Evolutionary conservation across 2,113 vertebrate genomes (phyloP), one percentile per base, ranked within the genome.

Genomic region (Polypterus senegalus): DNA sequence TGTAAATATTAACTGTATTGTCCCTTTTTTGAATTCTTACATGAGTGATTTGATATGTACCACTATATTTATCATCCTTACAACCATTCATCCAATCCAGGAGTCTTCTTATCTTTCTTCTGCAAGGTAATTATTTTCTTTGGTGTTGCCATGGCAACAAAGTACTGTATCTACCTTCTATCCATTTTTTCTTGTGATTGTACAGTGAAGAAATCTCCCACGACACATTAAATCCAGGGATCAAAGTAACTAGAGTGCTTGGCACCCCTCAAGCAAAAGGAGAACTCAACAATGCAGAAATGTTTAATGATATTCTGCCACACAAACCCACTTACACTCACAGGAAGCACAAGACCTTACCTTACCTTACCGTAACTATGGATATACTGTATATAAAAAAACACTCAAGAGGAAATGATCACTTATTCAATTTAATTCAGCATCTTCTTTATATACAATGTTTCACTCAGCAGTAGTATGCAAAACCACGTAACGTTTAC

Each of bases 61-160:
- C 53, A 60, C 65, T 60, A 61, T 69, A 71, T 72, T 76, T 67
- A 65, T 74, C 69, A 69, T 59, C 62, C 11, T 49, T 65, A 63
- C 69, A 65, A 48, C 49, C 63, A 60, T 67, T 65, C 61, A 58
- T 66, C 46, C 54, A 47, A 56, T 61, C 59, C 59, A 47, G 59
- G 5, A 57, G 63, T 45, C 57, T 52, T 72, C 76, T 81, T 83
- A 83, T 81, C 79, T 79, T 68, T 69, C 68, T 71, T 70, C 73
- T 65, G 59, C 77, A 78, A 81, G 79, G 78, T 83, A 85, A 85
- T 83, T 81, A 80, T 78, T 82, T 83, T 74, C 74, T 76, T 78
- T 78, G 68, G 73, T 62, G 74, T 86, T 52, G 59, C 76, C 78
- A 85, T 85, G 78, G 80, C 78, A 84, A 86, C 84, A 83, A 80